Base-by-base conservation (phyloP, 1,140 invertebrate species). In the Onthophagus taurus region DNA sequence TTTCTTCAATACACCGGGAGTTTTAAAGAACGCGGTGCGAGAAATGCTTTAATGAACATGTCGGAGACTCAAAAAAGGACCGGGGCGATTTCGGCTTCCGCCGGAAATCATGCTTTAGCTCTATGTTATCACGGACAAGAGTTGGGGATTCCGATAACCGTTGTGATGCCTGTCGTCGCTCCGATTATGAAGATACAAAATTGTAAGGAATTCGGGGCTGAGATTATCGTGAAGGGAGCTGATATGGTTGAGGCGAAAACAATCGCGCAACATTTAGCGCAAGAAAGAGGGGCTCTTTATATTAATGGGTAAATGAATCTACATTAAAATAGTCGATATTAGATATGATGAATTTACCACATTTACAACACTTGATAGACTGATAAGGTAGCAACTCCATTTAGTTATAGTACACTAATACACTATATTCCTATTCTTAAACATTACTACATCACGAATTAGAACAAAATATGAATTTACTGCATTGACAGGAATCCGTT, bases 1-100 rank as follows among this genome's bases (percentile, higher is more conserved):
- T 83, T 80, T 61, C 60, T 81, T 17, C 81, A 85, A 58, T 69
- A 64, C 36, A 85, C 81, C n/a, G 82, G 82, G 51, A 69, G 66
- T 59, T 85, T 87, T 58, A 87, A 87, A 64, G 86, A 88, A 64
- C 69, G 86, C 49, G 86, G 85, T 4, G 81, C 83, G 2, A 64
- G 83, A 19, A 80, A 83, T 56, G 77, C 77, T 9, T 57, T 89
- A 11, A 53, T 80, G 49, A 72, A 72, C 64, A 57, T 89, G 37
- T 49, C 68, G 0, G 55, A 72, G 23, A 73, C 79, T 21, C 72
- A 84, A 56, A 77, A 75, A 57, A 68, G 66, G 39, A 64, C 63
- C 18, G 86, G 86, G 16, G 81, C 89, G 0, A 79, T 88, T 41
- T 74, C 85, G 14, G 85, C 85, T 0, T 85, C 82, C 18, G 66